phyloP scores from a whole-genome alignment of 2,113 vertebrate species.

The Nerophis ophidion region DNA sequence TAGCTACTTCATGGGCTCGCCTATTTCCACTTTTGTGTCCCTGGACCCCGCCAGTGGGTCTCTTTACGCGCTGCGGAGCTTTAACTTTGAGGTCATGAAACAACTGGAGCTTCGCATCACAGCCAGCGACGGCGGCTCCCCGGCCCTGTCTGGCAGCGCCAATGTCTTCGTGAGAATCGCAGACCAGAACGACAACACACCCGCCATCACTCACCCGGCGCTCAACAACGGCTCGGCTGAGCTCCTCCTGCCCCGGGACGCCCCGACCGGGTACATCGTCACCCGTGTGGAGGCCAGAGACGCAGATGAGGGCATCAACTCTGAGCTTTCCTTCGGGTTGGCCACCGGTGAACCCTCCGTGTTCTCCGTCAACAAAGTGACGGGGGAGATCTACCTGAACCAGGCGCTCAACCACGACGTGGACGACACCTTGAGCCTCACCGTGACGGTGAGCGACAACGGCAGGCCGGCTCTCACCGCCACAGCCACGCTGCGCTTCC shows the following conservation, averaged over 20 bases:
- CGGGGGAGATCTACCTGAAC: constrained; percentile 85
- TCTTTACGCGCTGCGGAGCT: constrained; percentile 88
- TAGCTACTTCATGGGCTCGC: constrained; percentile 77
- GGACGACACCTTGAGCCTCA: constrained; percentile 77
- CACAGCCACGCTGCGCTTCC: constrained; percentile 80
- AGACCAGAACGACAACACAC: constrained; percentile 93
- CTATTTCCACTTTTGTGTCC: constrained; percentile 86
- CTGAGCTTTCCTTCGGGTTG: constrained; percentile 80
- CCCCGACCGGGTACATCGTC: constrained; percentile 77
- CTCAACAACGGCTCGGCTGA: constrained; percentile 83
- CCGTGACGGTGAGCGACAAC: constrained; percentile 82
- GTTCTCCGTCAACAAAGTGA: constrained; percentile 82
- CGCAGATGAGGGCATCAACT: constrained; percentile 84
- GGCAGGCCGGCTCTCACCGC: constrained; percentile 83
- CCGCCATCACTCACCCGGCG: constrained; percentile 77
- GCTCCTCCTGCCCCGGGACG: constrained; percentile 77
- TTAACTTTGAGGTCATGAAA: constrained; percentile 88
- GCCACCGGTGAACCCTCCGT: constrained; percentile 67
- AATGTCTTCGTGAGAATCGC: constrained; percentile 80
- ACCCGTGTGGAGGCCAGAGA: constrained; percentile 85
- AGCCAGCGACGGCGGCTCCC: constrained; percentile 85
- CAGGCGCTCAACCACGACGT: constrained; percentile 80
- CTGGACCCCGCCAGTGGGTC: constrained; percentile 88
- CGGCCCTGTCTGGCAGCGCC: constrained; percentile 80
- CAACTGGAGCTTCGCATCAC: constrained; percentile 85